Base-by-base conservation (phyloP, 2,113 vertebrate genomes). In the Pandion haliaetus region DNA sequence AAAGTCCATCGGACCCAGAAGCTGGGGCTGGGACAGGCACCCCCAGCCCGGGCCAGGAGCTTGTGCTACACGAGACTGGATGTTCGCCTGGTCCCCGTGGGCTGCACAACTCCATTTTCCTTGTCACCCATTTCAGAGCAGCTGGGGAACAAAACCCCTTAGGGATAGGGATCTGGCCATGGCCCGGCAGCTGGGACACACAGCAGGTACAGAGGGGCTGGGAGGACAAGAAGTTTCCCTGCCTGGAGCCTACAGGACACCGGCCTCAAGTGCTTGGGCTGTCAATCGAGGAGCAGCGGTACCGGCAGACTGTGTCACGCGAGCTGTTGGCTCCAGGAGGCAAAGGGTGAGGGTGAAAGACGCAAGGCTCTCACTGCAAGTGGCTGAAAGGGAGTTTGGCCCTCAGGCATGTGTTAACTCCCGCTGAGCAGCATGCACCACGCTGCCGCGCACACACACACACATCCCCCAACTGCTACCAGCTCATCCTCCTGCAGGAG, bases 401-500 rank as follows among this genome's bases (percentile, higher is more conserved):
- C 81, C 34, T 6, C 40, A 57, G 77, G 31, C 31, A 14, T 19
- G 54, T 54, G 87, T 44, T 49, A 23, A 20, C 59, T 63, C 70
- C 79, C 82, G 42, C 74, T 1, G 20, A 74, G 73, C 19, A 74
- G 73, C 15, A 3, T 2, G 50, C 69, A 29, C 42, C 29, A 6
- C 0, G 2, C 91, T 73, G 70, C 59, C 44, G 11, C 31, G 7
- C 71, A 49, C 74, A n/a, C 76, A 14, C 0, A 6, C 47, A 65
- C 71, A 38, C 78, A 58, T n/a, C n/a, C n/a, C n/a, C 82, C 88
- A 58, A 25, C 66, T 73, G 82, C 92, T 52, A 73, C 71, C 87
- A 92, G 79, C 84, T 79, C 93, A 38, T 82, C 82, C 78, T 94
- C 70, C 85, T 14, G 79, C 71, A 55, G 82, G 66, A 74, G 66